Percentiles rank a stretch among this genome's conserved stretches.
phyloP scores from a whole-genome alignment of 2,113 vertebrate genomes.

The Sardina pilchardus region DNA sequence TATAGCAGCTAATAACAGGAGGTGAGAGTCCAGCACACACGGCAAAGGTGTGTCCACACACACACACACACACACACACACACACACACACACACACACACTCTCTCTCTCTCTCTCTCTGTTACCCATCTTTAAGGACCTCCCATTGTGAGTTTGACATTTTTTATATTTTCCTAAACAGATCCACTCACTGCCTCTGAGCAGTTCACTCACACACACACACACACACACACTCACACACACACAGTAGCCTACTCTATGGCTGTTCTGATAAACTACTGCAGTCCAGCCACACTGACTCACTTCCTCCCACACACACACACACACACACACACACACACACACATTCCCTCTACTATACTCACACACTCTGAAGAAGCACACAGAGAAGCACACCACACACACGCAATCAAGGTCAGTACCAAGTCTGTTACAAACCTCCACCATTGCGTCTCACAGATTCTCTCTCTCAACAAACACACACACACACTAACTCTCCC shows the following conservation, averaged over 20 bases:
- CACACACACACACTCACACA: slow-evolving; percentile 2
- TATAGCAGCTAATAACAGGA: not conserved
- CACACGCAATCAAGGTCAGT: not conserved
- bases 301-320: not conserved
- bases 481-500: not conserved
- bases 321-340: not conserved
- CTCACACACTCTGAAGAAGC: too few relatives aligned
- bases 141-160: not conserved
- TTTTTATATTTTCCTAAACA: not conserved
- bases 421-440: too few relatives aligned
- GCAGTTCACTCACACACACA: not conserved
- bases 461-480: not conserved
- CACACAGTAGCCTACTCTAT: not conserved
- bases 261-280: not conserved
- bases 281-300: not conserved
- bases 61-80: slow-evolving; percentile 1
- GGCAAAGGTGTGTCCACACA: not conserved
- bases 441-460: not conserved
- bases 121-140: too few relatives aligned
- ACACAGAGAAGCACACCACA: not conserved
- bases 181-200: not conserved
- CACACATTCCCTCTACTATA: too few relatives aligned
- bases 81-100: slow-evolving; percentile 3
- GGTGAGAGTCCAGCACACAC: not conserved
- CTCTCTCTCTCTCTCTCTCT: not conserved